Evolutionary conservation across 2,888 invertebrate genomes (phyloP), one percentile per base, ranked within the genome.

Genomic region (Merodon equestris): DNA sequence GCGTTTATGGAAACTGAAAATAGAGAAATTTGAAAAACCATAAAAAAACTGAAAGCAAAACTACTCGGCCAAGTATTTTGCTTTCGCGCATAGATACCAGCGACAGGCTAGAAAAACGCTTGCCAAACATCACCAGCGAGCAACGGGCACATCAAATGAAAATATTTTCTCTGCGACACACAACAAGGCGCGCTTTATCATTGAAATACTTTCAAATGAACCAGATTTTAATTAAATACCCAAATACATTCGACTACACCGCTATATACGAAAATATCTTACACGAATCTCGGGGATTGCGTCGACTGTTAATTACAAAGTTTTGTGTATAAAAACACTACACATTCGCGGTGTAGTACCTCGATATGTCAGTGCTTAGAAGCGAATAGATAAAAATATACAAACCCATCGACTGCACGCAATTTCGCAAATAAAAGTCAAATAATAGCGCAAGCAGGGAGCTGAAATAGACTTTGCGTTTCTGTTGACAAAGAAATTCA

Each of bases 141-240:
- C n/a, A n/a, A n/a, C n/a, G n/a, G n/a, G n/a, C n/a, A n/a, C n/a
- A n/a, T 51, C 51, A 48, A 70, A 47, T 40, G 17, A 10, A 61
- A 56, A 42, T 56, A 48, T 44, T 56, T 56, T 63, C 10, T 57
- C 40, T 47, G 19, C 40, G 56, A 57, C 56, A 72, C 72, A 76
- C 67, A 67, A 73, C 67, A 42, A 61, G 77, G 61, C 67, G 53
- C 51, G 66, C 56, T 47, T 45, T 47, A 48, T 61, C 67, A 73
- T 68, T 77, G 77, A 77, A 77, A 77, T 73, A 68, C 67, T 73
- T 77, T 77, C 48, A 27, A 38, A 38, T 77, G 77, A 77, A 67
- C 63, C 47, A 77, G 53, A 77, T 77, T 77, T 77, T 63, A 77
- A 77, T 77, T 77, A 77, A 67, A 73, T 73, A 64, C 27, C n/a